A percentile compares a stretch with the other conserved stretches of the same genome.
phyloP scores from a whole-genome alignment of 2,113 vertebrate species.

The Pithys albifrons region DNA sequence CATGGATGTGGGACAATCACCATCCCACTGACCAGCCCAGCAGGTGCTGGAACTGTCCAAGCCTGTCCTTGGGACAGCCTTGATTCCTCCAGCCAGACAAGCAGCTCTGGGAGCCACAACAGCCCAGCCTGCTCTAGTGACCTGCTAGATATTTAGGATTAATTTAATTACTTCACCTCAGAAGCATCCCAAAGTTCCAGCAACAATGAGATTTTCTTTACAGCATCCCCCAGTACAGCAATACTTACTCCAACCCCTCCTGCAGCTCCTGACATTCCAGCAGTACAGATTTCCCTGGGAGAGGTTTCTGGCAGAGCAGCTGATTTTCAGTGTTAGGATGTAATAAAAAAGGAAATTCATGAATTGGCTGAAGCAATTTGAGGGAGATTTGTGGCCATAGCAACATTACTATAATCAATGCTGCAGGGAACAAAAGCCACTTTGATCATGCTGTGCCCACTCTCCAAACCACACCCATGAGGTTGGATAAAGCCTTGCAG shows the following conservation, averaged over 20 bases:
- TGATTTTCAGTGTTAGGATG: neutral
- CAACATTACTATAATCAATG: constrained; percentile 36
- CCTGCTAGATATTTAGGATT: neutral
- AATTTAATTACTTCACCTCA: constrained; percentile 25
- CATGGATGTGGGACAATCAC: neutral
- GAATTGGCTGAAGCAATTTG: constrained; percentile 51
- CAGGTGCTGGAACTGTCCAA: neutral
- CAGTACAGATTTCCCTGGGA: neutral
- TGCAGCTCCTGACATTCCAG: neutral
- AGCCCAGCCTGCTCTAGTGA: neutral
- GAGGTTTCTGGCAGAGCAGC: neutral
- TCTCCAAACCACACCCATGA: neutral
- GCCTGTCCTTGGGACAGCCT: neutral
- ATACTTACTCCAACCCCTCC: neutral
- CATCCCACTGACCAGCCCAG: neutral
- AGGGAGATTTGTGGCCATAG: constrained; percentile 61
- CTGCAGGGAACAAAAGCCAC: constrained; percentile 37
- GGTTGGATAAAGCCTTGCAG: neutral
- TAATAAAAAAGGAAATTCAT: constrained; percentile 38
- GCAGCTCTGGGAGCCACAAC: neutral
- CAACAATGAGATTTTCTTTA: neutral
- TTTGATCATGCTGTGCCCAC: neutral
- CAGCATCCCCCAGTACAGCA: neutral
- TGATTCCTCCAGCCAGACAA: neutral
- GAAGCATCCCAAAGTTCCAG: neutral